Evolutionary conservation across 2,113 vertebrate species (phyloP).

Genomic region (Bostrychus sinensis): DNA sequence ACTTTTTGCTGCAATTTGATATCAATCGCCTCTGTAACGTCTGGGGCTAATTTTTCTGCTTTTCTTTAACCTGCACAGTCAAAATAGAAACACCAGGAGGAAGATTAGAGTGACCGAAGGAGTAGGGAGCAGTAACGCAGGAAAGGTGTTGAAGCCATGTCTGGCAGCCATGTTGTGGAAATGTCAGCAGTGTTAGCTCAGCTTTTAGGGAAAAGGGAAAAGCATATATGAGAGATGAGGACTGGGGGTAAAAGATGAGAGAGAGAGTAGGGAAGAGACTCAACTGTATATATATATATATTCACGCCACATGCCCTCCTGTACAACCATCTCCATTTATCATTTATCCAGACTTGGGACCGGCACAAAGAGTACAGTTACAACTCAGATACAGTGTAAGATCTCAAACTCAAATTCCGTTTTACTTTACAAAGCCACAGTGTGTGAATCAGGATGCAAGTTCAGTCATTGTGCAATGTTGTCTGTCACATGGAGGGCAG

Average conservation of each 20-base stretch:
- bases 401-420: not conserved
- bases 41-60: constrained; percentile 81
- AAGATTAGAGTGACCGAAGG: constrained; percentile 3
- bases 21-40: constrained; percentile 84
- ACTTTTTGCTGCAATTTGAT: constrained; percentile 88
- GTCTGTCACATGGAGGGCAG: constrained; percentile 22
- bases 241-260: not conserved
- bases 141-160: constrained; percentile 64
- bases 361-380: not conserved
- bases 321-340: no score
- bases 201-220: constrained; percentile 18
- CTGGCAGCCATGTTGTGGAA: constrained; percentile 68
- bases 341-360: not conserved
- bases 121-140: constrained; percentile 32
- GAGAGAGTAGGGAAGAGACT: constrained; percentile 22
- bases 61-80: constrained; percentile 65
- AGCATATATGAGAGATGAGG: not conserved
- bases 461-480: constrained; percentile 39
- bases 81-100: constrained; percentile 12
- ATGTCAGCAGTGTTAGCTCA: constrained; percentile 61
- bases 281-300: no score
- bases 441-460: not conserved
- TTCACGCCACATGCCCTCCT: no score
- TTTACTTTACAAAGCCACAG: not conserved
- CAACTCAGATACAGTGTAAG: not conserved